phyloP scores from a whole-genome alignment of 2,797 vertebrate genomes.

The Lepus townsendii region DNA sequence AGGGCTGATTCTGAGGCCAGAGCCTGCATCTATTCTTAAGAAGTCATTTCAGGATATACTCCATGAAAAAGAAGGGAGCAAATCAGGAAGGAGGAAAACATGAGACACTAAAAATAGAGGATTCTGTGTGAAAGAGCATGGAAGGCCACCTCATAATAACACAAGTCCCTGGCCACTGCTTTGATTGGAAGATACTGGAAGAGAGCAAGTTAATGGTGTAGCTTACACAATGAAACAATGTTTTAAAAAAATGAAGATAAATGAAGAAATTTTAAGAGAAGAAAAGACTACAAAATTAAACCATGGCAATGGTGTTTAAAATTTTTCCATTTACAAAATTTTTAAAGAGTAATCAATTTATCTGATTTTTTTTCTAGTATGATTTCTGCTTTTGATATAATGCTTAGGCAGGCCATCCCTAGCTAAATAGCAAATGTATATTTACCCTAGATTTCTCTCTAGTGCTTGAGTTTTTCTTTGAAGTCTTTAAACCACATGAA shows the following conservation, averaged over 20 bases:
- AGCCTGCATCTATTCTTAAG: background rate
- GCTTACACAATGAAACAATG: background rate
- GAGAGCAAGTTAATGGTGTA: background rate
- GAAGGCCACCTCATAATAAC: background rate
- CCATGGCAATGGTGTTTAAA: background rate
- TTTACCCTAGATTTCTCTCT: background rate
- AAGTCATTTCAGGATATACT: background rate
- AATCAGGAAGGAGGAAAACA: background rate
- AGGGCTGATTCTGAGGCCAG: no score
- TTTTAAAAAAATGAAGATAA: background rate
- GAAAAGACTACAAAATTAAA: background rate
- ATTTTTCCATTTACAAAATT: background rate
- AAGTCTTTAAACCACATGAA: background rate
- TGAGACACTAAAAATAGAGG: background rate
- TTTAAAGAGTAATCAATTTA: background rate
- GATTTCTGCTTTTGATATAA: slow-evolving; percentile 1
- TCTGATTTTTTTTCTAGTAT: background rate
- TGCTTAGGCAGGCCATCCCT: background rate
- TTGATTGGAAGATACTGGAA: background rate
- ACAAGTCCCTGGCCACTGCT: background rate
- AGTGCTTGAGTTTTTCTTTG: background rate
- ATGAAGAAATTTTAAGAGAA: background rate
- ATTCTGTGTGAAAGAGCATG: background rate
- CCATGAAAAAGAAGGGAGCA: background rate
- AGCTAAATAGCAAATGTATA: background rate